Evolutionary conservation across 2,797 vertebrate genomes (phyloP), one percentile per base, ranked within the genome.

Genomic region (Capromys pilorides): DNA sequence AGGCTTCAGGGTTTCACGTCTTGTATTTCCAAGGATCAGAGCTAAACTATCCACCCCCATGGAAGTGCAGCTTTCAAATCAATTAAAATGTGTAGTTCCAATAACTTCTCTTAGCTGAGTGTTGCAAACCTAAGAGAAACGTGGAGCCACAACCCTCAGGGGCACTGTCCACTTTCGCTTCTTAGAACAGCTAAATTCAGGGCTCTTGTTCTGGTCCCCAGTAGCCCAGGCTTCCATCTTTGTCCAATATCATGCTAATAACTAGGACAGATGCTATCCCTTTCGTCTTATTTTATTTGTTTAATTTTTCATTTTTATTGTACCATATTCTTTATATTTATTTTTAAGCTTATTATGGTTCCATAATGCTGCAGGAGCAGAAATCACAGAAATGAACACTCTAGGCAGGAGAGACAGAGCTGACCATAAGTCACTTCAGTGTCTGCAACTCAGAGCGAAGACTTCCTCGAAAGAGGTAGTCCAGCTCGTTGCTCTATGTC

Each of bases 51-150:
- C n/a, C 2, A 24, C 2, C 4, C 31, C 28, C 39, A 41, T 8
- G 39, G 12, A 5, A 22, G 3, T 19, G 1, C 1, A 0, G 0
- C 28, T 71, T 69, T 57, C 21, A 36, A 78, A 86, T 4, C 9
- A 86, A 57, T 69, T 54, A 78, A 88, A 59, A 54, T 28, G 4
- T 24, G 4, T 28, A 36, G 59, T 54, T 57, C 11, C 12, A 90
- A 3, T 10, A 39, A 71, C n/a, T 36, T 71, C 67, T n/a, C n/a
- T 71, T 22, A 71, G n/a, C n/a, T 36, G n/a, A 9, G 21, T 39
- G n/a, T 39, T 19, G n/a, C 36, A 39, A 71, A 36, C 36, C 6
- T 41, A 62, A 90, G 1, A 77, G 41, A 91, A 88, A 88, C 67
- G 9, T 57, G 71, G 33, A 71, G 39, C 5, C 14, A 5, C 9